Evolutionary conservation across 2,797 vertebrate species (phyloP).

Genomic region (Trematomus bernacchii): DNA sequence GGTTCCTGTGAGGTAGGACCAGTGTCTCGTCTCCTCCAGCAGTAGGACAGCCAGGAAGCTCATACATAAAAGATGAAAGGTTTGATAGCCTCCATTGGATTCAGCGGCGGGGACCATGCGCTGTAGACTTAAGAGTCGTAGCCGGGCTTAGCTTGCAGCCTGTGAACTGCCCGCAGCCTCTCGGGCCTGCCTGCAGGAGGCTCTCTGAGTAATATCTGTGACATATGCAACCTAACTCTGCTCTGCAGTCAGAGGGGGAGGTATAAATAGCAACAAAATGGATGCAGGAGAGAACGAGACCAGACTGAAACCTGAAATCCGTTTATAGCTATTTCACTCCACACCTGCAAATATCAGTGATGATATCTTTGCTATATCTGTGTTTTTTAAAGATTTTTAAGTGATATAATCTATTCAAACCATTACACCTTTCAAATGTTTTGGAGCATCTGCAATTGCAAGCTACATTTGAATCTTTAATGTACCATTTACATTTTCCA

Average conservation of each 20-base stretch:
- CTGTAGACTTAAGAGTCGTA: slow-evolving; percentile 60
- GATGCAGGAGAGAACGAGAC: slow-evolving; percentile 55
- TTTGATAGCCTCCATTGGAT: slow-evolving; percentile 89
- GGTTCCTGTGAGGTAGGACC: slow-evolving; percentile 78
- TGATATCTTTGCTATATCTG: slow-evolving; percentile 30
- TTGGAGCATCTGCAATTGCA: slow-evolving; percentile 31
- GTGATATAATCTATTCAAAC: slow-evolving; percentile 51
- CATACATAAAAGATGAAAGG: slow-evolving; percentile 97
- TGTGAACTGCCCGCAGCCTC: slow-evolving; percentile 70
- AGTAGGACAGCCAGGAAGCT: slow-evolving; percentile 87
- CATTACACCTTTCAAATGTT: slow-evolving; percentile 46
- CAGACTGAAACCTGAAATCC: slow-evolving; percentile 41
- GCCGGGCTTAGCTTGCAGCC: slow-evolving; percentile 61
- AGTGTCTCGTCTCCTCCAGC: slow-evolving; percentile 83
- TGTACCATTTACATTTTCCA: slow-evolving; percentile 45
- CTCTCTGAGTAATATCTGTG: slow-evolving; percentile 71
- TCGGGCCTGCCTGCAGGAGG: slow-evolving; percentile 58
- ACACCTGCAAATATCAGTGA: slow-evolving; percentile 28
- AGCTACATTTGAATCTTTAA: slow-evolving; percentile 50
- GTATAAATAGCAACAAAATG: slow-evolving; percentile 79
- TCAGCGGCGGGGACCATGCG: slow-evolving; percentile 45
- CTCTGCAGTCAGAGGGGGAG: slow-evolving; percentile 56
- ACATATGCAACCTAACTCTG: slow-evolving; percentile 68
- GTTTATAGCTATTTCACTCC: slow-evolving; percentile 23
- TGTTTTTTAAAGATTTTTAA: slow-evolving; percentile 38